Base-by-base conservation (phyloP, 1,140 invertebrate species). In the Aradophagus sp. region DNA sequence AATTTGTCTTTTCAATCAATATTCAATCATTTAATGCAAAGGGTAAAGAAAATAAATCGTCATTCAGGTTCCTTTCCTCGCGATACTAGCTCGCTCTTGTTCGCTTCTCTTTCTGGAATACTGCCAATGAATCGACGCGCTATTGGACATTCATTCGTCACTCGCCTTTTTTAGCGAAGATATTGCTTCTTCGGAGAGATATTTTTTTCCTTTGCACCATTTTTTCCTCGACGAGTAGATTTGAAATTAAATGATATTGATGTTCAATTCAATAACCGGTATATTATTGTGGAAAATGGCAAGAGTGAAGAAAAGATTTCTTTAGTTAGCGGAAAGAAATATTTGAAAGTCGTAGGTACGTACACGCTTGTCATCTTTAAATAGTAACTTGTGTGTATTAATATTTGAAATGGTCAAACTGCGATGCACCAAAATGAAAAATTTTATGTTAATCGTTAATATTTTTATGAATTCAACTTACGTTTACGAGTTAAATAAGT, bases 111-210 rank as follows among this genome's bases (percentile, higher is more conserved):
- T 36, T 62, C 27, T 55, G 44, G 52, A 50, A 16, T 14, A 52
- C 5, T 58, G 52, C 52, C 52, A 66, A 34, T 47, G 50, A 47
- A 66, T 55, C 35, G 44, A 58, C 36, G 36, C 10, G 44, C 17
- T 44, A 36, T 50, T 66, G 34, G 44, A 66, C 50, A 65, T 65
- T 55, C 31, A 66, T 56, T 66, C 44, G 62, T 66, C 62, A 66
- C 42, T 42, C 44, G 32, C 31, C 39, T 58, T 58, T 44, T 52
- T 38, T 20, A 27, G 11, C 14, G 23, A 58, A 67, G 52, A 58
- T 50, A 58, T 58, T 52, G 35, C 32, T 41, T 13, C 34, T 38
- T 26, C 47, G 35, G 15, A 42, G 11, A 27, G 10, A 13, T 45
- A n/a, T 20, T 52, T 26, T 58, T 45, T 52, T 29, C 27, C 5